Evolutionary conservation across 2,113 vertebrate species (phyloP).

Genomic region (Hemiscyllium ocellatum): DNA sequence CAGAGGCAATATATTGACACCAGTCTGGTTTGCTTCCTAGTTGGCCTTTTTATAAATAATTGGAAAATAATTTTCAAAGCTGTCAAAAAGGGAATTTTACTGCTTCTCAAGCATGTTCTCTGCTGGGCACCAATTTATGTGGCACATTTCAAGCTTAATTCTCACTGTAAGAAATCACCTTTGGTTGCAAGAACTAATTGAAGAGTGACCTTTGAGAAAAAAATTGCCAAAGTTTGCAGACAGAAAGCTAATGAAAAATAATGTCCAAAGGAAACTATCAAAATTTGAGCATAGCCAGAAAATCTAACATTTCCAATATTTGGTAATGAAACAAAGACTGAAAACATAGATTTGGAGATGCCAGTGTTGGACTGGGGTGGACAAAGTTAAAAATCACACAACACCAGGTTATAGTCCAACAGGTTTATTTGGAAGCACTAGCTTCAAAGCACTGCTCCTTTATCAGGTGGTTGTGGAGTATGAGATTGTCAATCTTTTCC

Average conservation of each 20-base stretch:
- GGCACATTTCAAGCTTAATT: not conserved
- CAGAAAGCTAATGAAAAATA: not conserved
- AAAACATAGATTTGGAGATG: not conserved
- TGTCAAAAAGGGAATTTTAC: not conserved
- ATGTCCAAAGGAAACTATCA: not conserved
- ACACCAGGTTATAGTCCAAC: no score
- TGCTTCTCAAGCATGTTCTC: not conserved
- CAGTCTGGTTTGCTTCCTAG: not conserved
- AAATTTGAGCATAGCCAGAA: not conserved
- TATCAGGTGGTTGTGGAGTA: no score
- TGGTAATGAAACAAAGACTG: not conserved
- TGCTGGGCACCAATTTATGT: not conserved
- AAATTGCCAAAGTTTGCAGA: not conserved
- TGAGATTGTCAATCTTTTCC: no score
- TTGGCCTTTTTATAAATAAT: not conserved
- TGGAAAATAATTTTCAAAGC: not conserved
- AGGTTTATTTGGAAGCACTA: no score
- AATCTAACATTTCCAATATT: not conserved
- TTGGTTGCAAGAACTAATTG: not conserved
- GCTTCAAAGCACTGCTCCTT: no score
- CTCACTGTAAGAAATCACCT: not conserved
- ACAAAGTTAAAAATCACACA: no score
- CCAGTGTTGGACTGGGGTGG: no score
- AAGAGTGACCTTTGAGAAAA: not conserved
- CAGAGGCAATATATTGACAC: not conserved